Base-by-base conservation (phyloP, 2,888 invertebrate genomes). In the Drosophila imparisetae region DNA sequence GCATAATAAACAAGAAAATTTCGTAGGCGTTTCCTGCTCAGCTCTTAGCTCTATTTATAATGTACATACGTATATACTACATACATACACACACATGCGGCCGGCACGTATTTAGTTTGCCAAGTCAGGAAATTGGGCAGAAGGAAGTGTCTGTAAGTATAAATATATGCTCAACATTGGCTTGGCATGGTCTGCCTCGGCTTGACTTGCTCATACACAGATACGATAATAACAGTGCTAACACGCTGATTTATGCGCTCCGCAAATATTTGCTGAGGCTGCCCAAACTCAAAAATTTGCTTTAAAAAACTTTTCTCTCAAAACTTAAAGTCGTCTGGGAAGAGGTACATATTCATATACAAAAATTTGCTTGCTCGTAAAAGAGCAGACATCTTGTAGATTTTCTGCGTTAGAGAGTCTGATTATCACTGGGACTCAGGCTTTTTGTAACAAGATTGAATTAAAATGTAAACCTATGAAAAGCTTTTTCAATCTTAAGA, bases 241-340 rank as follows among this genome's bases (percentile, higher is more conserved):
- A 87, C 85, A 84, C 82, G 73, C 79, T 84, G 84, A 84, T 89
- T 84, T 84, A 89, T 84, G 87, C 79, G 68, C 32, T 77, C 45
- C 48, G 58, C 74, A 80, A 83, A 83, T 83, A 83, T 83, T 83
- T 86, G 72, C 57, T 78, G 63, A 77, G 70, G 61, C 61, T 68
- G 36, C 62, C 65, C 54, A 49, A 58, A 53, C 45, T 50, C 36
- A 18, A 69, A 55, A 71, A 54, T 38, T 29, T 49, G 29, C 60
- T 66, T 70, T 64, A 78, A 72, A 63, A 71, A 64, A 66, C 11
- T 11, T 74, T 69, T 54, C 40, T 27, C 13, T 13, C 42, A 18
- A 29, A 83, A 72, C 65, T 86, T 72, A n/a, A 80, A 77, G 61
- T 52, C 59, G 40, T 24, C 42, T 8, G 29, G 15, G 4, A 4